Percentiles rank a stretch among this genome's conserved stretches.
These are phyloP conservation scores for Cynopterus brachyotis DNA, from an alignment of 2,113 vertebrate genomes.

Conservation along the genomic window DNA sequence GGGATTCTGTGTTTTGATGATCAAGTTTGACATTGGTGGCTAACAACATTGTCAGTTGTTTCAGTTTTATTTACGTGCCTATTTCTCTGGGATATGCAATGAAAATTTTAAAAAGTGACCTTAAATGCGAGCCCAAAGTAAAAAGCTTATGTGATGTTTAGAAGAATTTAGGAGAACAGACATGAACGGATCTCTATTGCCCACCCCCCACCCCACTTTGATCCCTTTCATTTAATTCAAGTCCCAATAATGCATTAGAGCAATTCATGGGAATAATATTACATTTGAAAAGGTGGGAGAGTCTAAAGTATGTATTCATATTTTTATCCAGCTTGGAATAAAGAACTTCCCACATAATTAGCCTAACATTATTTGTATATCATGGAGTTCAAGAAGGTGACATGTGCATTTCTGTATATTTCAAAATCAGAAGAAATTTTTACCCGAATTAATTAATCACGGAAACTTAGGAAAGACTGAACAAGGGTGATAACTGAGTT, in stretches of 20 bases:
- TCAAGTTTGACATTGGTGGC: not conserved
- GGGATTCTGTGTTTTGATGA: not conserved
- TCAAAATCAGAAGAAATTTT: not conserved
- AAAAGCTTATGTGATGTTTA: not conserved
- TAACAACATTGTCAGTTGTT: slow-evolving; percentile 7
- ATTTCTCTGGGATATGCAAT: not conserved
- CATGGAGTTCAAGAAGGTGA: not conserved
- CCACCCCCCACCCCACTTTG: not conserved
- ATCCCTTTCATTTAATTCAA: slow-evolving; percentile 10
- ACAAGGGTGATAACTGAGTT: not conserved
- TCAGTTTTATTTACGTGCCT: slow-evolving; percentile 1
- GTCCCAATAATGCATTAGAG: not conserved
- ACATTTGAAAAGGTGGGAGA: not conserved
- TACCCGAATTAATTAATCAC: not conserved
- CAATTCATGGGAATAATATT: not conserved
- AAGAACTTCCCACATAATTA: not conserved
- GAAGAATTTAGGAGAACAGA: not conserved
- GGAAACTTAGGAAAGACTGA: not conserved
- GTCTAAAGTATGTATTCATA: not conserved
- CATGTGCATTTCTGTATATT: not conserved
- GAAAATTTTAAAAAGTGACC: slow-evolving; percentile 34
- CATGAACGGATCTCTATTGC: not conserved
- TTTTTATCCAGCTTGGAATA: not conserved
- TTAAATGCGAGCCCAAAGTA: not conserved
- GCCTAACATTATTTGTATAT: not conserved